These are phyloP conservation scores for Scleropages formosus DNA, from an alignment of 2,797 vertebrate species.

Conservation along the genomic window DNA sequence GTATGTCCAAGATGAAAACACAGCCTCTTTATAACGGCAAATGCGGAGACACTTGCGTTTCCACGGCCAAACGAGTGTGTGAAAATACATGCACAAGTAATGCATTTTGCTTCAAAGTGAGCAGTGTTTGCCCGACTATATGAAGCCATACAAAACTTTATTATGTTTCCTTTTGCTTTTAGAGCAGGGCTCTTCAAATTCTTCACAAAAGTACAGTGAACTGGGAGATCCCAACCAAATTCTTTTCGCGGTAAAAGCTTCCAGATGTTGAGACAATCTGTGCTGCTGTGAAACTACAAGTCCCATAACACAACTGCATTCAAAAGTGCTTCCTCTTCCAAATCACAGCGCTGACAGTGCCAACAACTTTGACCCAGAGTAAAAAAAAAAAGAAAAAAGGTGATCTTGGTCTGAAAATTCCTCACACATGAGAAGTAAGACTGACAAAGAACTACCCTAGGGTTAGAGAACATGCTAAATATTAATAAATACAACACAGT, in stretches of 20 bases:
- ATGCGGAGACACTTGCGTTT: background rate
- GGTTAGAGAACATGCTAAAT: constrained; percentile 51
- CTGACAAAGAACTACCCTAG: constrained; percentile 37
- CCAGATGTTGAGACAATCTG: constrained; percentile 13
- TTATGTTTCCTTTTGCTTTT: background rate
- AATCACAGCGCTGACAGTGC: constrained; percentile 29
- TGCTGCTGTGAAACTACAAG: constrained; percentile 34
- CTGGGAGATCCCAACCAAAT: constrained; percentile 17
- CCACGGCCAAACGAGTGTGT: background rate
- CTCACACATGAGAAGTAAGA: constrained; percentile 45
- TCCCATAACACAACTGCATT: constrained; percentile 35
- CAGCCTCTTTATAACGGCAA: background rate
- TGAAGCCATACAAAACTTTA: background rate
- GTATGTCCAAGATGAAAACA: constrained; percentile 3
- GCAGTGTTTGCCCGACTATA: background rate
- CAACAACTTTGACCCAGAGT: constrained; percentile 30
- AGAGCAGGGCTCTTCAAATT: background rate
- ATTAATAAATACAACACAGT: constrained; percentile 40
- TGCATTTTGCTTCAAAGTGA: background rate
- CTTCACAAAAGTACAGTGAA: constrained; percentile 16
- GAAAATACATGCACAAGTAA: background rate
- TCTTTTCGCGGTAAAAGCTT: constrained; percentile 20
- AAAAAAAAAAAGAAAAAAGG: constrained; percentile 20
- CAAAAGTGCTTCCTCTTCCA: constrained; percentile 28
- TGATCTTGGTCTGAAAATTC: constrained; percentile 37